Evolutionary conservation across 2,888 invertebrate species (phyloP), one percentile per base, ranked within the genome.

Genomic region (Theretra japonica): DNA sequence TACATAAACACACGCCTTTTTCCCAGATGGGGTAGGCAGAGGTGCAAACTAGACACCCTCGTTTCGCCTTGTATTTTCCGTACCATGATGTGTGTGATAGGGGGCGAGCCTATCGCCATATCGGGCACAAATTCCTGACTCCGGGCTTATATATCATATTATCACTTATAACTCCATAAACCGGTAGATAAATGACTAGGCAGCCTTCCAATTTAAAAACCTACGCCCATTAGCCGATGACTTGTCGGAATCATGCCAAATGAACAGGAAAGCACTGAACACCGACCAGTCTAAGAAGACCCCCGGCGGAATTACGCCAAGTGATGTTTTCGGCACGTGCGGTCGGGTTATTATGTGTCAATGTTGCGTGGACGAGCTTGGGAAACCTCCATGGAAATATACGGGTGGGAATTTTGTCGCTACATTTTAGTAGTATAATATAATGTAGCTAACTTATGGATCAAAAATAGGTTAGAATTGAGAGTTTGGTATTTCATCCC

Each of bases 161-260:
- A n/a, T n/a, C n/a, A n/a, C 53, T 53, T 19, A 53, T 53, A 53
- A 11, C n/a, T 23, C 1, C 62, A 21, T 21, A 65, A 65, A 48
- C 48, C 17, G 21, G 23, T n/a, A 19, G n/a, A 65, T 48, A 21
- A 65, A 65, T 65, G 65, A 65, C 41, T 21, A 15, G 65, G 15
- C 23, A 48, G 23, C 48, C n/a, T 65, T 65, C 23, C 17, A 17
- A n/a, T 60, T 30, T 60, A 60, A 41, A n/a, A 62, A 41, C 41
- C 23, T 48, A 48, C 25, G 15, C 15, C 72, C 72, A 72, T 72
- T 72, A 72, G 62, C 33, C 59, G 60, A 72, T 72, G 72, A 72
- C 69, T 56, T 69, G 68, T 53, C 72, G 25, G 60, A 70, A 57
- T 69, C 72, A 58, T 56, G 69, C 69, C 72, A 72, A 72, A 72